Evolutionary conservation across 1,140 invertebrate species (phyloP).

Genomic region (Drosophila bocki): DNA sequence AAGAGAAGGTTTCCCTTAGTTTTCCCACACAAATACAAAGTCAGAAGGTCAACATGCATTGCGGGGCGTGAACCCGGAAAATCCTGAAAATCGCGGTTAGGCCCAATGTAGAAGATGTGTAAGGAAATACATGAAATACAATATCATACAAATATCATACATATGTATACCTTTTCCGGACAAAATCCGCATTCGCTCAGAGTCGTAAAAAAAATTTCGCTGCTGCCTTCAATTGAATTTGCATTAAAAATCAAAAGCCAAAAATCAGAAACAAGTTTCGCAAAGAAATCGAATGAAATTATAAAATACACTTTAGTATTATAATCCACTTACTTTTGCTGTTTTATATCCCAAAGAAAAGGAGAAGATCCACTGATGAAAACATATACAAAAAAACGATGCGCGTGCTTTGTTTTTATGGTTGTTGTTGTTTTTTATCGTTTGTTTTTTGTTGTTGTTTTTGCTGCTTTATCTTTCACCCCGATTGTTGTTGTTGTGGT

Average conservation of each 20-base stretch:
- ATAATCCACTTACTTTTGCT: slow-evolving; percentile 69
- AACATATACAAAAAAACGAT: slow-evolving; percentile 13
- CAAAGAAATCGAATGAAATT: slow-evolving; percentile 40
- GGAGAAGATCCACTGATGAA: slow-evolving; percentile 20
- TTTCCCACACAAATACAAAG: slow-evolving; percentile 25
- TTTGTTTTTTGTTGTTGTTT: slow-evolving; percentile 22
- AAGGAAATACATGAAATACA: background rate
- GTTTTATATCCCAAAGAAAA: slow-evolving; percentile 64
- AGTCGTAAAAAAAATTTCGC: slow-evolving; percentile 42
- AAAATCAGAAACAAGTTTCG: slow-evolving; percentile 56
- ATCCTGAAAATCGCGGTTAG: slow-evolving; percentile 16
- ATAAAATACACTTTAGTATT: slow-evolving; percentile 37
- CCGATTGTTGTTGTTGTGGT: slow-evolving; percentile 36
- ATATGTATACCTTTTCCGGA: slow-evolving; percentile 6
- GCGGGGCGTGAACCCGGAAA: slow-evolving; percentile 28
- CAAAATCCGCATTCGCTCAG: slow-evolving; percentile 12
- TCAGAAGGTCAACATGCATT: slow-evolving; percentile 18
- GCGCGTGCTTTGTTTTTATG: slow-evolving; percentile 21
- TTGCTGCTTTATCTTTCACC: slow-evolving; percentile 43
- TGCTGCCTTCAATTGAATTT: slow-evolving; percentile 66
- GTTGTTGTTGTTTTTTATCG: slow-evolving; percentile 26
- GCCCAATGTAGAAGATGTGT: slow-evolving; percentile 15
- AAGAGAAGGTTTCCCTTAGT: background rate
- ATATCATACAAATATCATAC: background rate
- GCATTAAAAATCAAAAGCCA: slow-evolving; percentile 50